Evolutionary conservation across 2,113 vertebrate genomes (phyloP).

Genomic region (Pteronura brasiliensis): DNA sequence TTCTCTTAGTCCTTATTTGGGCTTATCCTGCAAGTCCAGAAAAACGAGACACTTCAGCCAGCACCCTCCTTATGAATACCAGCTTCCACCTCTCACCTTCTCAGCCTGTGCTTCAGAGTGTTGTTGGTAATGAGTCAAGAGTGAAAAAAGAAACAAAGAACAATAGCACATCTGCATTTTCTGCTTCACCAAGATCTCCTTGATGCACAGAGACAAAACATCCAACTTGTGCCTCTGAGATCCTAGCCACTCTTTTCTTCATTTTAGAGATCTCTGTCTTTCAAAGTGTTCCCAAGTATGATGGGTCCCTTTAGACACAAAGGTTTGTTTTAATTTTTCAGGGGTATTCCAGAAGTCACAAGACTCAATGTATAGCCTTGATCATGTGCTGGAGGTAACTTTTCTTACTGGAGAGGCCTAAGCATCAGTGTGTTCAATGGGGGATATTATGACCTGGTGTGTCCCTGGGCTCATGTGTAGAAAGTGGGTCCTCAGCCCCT

Average conservation of each 20-base stretch:
- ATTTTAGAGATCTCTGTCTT: background rate
- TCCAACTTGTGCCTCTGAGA: background rate
- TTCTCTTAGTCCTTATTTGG: background rate
- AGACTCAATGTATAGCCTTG: background rate
- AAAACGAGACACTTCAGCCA: too few species aligned
- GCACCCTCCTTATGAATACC: accelerated
- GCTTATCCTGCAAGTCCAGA: background rate
- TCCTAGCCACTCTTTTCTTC: background rate
- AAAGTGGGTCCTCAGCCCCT: background rate
- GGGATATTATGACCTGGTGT: background rate
- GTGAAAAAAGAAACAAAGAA: background rate
- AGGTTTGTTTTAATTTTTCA: too few species aligned
- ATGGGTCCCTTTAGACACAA: background rate
- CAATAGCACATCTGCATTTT: too few species aligned
- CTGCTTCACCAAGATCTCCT: background rate
- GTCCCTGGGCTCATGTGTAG: background rate
- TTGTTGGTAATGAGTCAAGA: background rate
- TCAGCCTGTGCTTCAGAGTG: background rate
- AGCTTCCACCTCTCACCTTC: too few species aligned
- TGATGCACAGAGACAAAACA: background rate
- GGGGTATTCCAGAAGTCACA: background rate
- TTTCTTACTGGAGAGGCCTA: background rate
- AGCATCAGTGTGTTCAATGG: background rate
- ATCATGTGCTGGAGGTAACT: background rate
- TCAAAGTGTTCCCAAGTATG: background rate